Evolutionary conservation across 1,140 invertebrate species (phyloP), one percentile per base, ranked within the genome.

Genomic region (Arion vulgaris): DNA sequence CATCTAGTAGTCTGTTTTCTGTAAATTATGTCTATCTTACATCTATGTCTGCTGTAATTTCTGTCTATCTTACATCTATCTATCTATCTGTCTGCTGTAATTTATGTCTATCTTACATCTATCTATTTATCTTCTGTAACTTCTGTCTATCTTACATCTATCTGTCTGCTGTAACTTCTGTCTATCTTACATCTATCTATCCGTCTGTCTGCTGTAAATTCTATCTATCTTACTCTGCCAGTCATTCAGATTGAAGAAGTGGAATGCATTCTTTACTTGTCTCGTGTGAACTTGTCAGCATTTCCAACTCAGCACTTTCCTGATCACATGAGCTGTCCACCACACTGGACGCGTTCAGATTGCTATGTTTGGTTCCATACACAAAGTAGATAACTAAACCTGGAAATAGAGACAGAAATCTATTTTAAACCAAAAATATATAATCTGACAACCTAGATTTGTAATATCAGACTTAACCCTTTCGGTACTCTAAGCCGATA

Each of bases 321-420:
- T 9, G n/a, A 28, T 66, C 62, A 32, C n/a, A 1, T 32, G 28
- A 28, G 32, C n/a, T 28, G n/a, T 66, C n/a, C 11, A 32, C 19
- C 11, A 32, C 19, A 7, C n/a, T 28, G 13, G 71, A 26, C 15
- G 19, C 11, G 38, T 73, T 39, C 38, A 73, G 28, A 34, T 41
- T 23, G 62, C 78, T 80, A 11, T 80, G 62, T 26, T 28, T 38
- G 17, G 66, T 80, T 11, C 78, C 66, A 28, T 80, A 80, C 26
- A 80, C n/a, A 34, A 71, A 39, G 28, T 80, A 80, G 11, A 80
- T 69, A 28, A 34, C 5, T 28, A 80, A 23, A 9, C 78, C 78
- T 80, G 78, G 15, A 5, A 49, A 80, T 57, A 23, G 5, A 57
- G 2, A 57, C 17, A 23, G 53, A 23, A 11, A 57, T 57, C 4